Conservation (phyloP, 1,140 invertebrate genomes). For the Chironomus striatipennis region DNA sequence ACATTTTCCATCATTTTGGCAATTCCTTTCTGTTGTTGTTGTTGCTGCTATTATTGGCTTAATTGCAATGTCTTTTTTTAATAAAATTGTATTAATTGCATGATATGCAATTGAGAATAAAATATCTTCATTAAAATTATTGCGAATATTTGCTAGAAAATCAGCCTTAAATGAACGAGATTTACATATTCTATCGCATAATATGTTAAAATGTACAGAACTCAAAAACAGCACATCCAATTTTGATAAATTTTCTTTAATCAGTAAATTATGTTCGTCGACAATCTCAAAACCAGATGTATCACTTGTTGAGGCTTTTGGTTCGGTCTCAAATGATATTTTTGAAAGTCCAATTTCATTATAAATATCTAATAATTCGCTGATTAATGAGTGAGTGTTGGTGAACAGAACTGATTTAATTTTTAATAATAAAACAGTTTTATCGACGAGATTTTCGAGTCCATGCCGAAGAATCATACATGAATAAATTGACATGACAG, state of each 20-base stretch:
- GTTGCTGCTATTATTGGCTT: neutral
- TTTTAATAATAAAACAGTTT: neutral
- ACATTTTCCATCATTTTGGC: too few relatives aligned
- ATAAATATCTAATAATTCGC: neutral
- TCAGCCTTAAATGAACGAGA: neutral
- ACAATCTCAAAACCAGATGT: neutral
- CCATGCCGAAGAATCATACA: neutral
- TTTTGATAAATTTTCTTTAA: neutral
- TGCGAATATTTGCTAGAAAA: neutral
- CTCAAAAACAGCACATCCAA: neutral
- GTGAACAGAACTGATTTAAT: neutral
- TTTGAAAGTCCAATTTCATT: neutral
- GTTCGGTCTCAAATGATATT: neutral
- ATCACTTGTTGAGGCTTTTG: neutral
- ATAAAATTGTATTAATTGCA: neutral
- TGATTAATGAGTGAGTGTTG: neutral
- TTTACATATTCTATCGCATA: neutral
- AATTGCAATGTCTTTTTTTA: neutral
- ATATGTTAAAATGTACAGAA: neutral
- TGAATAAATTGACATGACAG: neutral
- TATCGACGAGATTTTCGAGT: neutral
- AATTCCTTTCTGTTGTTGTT: too few relatives aligned
- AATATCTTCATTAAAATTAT: constrained; percentile 6
- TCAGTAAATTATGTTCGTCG: neutral
- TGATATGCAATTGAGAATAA: neutral